Base-by-base conservation (phyloP, 2,797 vertebrate genomes). In the Paguma larvata region DNA sequence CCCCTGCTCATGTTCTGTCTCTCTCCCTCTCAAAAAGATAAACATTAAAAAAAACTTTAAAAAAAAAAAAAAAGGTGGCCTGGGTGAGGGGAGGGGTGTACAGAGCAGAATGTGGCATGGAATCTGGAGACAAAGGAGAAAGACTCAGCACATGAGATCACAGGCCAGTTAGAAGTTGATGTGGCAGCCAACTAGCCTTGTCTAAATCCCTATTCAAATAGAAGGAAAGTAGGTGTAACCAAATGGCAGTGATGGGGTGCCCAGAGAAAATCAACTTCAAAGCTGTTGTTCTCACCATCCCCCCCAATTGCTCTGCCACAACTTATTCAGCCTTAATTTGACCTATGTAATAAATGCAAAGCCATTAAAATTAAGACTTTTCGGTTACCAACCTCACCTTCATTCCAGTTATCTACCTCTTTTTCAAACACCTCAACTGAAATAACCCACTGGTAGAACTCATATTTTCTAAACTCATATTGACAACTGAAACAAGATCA, bases 391-490 rank as follows among this genome's bases (percentile, higher is more conserved):
- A n/a, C 9, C 4, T 88, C 86, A 53, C 88, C 77, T 93, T 96
- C 63, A 91, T 65, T 56, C 19, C 21, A 59, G 21, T 56, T 90
- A 59, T 19, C 32, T 53, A 83, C 1, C 5, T 78, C 41, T 84
- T 84, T 92, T 82, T 51, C 87, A 85, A 93, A 95, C 18, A 68
- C n/a, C 14, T 86, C 65, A 38, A 51, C 30, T 95, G 34, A 90
- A 89, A 67, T 56, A 75, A 67, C 7, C 10, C 48, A 38, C 5
- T 59, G 8, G 41, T 63, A 83, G 9, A 89, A 86, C 11, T 18
- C 0, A 3, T n/a, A 2, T 27, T 56, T 95, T 91, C 51, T 62
- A 67, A 92, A 86, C 6, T 46, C 25, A 25, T 73, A 67, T 68
- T 67, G 62, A 86, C 32, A 93, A 80, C n/a, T 56, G 12, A 78